Evolutionary conservation across 2,888 invertebrate genomes (phyloP), one percentile per base, ranked within the genome.

Genomic region (Aquatica leii): DNA sequence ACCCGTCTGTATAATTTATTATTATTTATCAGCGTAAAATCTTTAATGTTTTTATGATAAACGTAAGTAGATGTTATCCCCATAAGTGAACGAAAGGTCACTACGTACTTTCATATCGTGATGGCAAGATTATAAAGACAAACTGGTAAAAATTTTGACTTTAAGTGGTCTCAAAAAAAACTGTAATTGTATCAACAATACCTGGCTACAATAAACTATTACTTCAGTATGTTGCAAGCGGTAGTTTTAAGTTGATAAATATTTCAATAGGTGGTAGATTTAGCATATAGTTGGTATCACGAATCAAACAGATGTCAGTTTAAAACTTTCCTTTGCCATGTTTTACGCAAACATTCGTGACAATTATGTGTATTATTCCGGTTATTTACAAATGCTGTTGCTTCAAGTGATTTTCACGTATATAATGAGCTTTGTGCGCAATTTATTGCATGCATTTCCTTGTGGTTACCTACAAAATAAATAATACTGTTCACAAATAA

Each of bases 341-440:
- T 65, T 67, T 67, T 67, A 66, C 67, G 65, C 65, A 67, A 67
- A 65, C 59, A 58, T 53, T 64, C 64, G 64, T 64, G 64, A 64
- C 64, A 64, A 64, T 64, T 64, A 59, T 59, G 51, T 59, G 55
- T 59, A 59, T 54, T 55, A 64, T 64, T 64, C 21, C 51, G 51
- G 51, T 60, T 55, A 64, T 59, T 64, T 64, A 46, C 54, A 59
- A 55, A 59, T 59, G 31, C 52, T 40, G 14, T 54, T 46, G 55
- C 62, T 61, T 61, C 35, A 50, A 56, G 56, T 46, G 53, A 62
- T 53, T 58, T 60, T 62, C 53, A 62, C 51, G 31, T 43, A 54
- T 49, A 49, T 62, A 62, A 62, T 49, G 58, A 62, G 49, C 52
- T 52, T 62, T 62, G 51, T 48, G 3, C 37, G 40, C 51, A 11